Percentiles rank a stretch among this genome's conserved stretches.
These are phyloP conservation scores for Actinernus sp. DNA, from an alignment of 92 coral and sea anemone species.

Conservation along the genomic window DNA sequence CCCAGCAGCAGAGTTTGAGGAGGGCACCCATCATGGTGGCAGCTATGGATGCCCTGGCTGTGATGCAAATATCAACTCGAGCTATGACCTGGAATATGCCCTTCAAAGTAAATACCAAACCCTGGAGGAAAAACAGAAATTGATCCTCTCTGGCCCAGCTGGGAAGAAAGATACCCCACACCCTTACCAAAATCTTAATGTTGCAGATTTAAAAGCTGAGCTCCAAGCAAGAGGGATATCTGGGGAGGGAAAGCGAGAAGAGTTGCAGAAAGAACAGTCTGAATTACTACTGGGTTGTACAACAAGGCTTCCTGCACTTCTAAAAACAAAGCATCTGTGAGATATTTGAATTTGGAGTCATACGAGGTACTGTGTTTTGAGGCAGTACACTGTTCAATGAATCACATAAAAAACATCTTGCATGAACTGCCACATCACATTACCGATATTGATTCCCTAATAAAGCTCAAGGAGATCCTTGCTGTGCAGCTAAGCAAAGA, in stretches of 20 bases:
- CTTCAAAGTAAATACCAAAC: slow-evolving; percentile 6
- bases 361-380: slow-evolving; percentile 39
- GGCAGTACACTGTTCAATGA: slow-evolving; percentile 22
- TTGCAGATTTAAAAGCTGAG: slow-evolving; percentile 2
- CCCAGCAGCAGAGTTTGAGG: slow-evolving; percentile 18
- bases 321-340: not conserved
- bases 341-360: slow-evolving; percentile 6
- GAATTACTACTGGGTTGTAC: slow-evolving; percentile 7
- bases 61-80: slow-evolving; percentile 9
- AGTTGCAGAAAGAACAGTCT: slow-evolving; percentile 1
- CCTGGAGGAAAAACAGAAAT: slow-evolving; percentile 1
- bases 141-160: slow-evolving; percentile 7
- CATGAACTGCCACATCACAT: slow-evolving; percentile 27
- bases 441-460: no score
- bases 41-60: slow-evolving; percentile 14
- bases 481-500: no score
- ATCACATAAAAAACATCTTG: slow-evolving; percentile 11
- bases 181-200: slow-evolving; percentile 21
- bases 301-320: slow-evolving; percentile 18
- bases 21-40: slow-evolving; percentile 24
- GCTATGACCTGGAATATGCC: not conserved
- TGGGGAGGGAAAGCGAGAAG: not conserved
- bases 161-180: slow-evolving; percentile 1
- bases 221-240: slow-evolving; percentile 4
- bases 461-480: no score